phyloP scores from a whole-genome alignment of 2,888 invertebrate genomes.

The Cantharis rufa region DNA sequence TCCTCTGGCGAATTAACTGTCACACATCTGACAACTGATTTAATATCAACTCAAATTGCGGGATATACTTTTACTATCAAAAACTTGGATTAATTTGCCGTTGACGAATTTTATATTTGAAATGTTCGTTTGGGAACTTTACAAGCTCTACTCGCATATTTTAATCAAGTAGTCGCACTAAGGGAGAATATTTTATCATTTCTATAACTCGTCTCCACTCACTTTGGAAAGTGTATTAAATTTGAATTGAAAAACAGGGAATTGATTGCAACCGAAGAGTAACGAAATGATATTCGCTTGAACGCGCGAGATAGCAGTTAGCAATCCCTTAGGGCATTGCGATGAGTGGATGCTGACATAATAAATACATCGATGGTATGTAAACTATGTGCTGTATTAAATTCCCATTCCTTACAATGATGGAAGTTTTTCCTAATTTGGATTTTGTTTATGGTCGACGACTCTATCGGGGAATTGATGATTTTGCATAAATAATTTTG shows the following conservation, averaged over 20 bases:
- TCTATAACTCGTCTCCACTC: constrained; percentile 14
- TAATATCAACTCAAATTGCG: not conserved
- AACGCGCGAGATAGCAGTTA: constrained; percentile 14
- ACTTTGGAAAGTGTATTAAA: constrained; percentile 12
- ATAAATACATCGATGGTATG: constrained; percentile 12
- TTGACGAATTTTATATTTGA: not conserved
- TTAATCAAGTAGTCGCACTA: not conserved
- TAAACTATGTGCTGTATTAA: constrained; percentile 8
- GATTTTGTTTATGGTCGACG: not conserved
- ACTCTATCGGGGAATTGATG: not conserved
- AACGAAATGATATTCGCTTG: constrained; percentile 20
- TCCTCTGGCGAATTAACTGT: not conserved
- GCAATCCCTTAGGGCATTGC: constrained; percentile 13
- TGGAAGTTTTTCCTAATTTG: not conserved
- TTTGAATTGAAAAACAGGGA: constrained; percentile 19
- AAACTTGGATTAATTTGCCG: not conserved
- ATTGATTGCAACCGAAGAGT: constrained; percentile 16
- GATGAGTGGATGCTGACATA: constrained; percentile 9
- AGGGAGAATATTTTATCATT: constrained; percentile 3
- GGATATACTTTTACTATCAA: not conserved
- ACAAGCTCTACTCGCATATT: not conserved
- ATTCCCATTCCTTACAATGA: not conserved
- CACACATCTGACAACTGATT: not conserved
- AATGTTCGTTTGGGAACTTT: not conserved
- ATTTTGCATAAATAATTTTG: not conserved